phyloP scores from a whole-genome alignment of 2,797 vertebrate species.

The Fratercula arctica region DNA sequence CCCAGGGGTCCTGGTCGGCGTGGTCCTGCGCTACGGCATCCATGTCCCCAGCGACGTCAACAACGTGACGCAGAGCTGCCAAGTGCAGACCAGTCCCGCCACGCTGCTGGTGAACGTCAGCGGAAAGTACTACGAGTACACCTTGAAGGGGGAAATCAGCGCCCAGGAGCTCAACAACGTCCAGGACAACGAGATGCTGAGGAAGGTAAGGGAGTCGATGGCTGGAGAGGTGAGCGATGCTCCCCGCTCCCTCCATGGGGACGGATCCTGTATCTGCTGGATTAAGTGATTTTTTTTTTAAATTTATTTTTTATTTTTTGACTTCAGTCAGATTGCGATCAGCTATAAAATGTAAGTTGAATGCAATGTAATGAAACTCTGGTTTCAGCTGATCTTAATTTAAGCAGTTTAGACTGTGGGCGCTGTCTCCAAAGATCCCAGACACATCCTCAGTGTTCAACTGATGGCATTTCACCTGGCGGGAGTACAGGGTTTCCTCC shows the following conservation, averaged over 20 bases:
- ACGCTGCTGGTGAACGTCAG: slow-evolving; percentile 94
- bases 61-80: slow-evolving; percentile 88
- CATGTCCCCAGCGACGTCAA: slow-evolving; percentile 89
- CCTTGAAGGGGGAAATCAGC: slow-evolving; percentile 90
- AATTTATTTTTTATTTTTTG: neutral
- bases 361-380: neutral
- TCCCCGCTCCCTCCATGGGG: neutral
- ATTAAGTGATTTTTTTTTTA: neutral
- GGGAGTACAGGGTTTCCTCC: neutral
- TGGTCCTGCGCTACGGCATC: slow-evolving; percentile 93
- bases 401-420: neutral
- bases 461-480: neutral
- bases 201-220: slow-evolving; percentile 84
- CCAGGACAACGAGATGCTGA: slow-evolving; percentile 96
- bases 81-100: slow-evolving; percentile 88
- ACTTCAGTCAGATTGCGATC: neutral
- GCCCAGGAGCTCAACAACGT: slow-evolving; percentile 85
- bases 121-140: slow-evolving; percentile 95
- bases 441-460: fast-evolving
- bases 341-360: neutral
- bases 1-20: slow-evolving; percentile 90
- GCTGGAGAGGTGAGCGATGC: fast-evolving
- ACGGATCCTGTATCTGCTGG: fast-evolving
- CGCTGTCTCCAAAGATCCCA: neutral
- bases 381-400: neutral